Percentiles rank a stretch among this genome's conserved stretches.
Evolutionary conservation across 1,140 invertebrate species (phyloP).

Genomic region (Acromyrmex echinatior): DNA sequence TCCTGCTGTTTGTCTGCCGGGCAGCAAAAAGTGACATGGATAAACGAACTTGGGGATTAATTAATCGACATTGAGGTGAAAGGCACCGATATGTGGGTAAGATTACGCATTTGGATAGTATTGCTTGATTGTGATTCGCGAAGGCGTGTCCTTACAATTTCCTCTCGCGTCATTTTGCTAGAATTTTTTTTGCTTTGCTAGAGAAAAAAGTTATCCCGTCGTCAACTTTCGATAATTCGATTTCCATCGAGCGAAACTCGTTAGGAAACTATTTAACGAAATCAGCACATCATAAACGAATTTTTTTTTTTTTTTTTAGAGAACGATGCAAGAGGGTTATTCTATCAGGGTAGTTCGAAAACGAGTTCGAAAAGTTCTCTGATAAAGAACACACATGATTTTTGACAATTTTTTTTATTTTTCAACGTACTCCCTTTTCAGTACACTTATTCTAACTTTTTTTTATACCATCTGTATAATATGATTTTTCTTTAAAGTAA

Average conservation of each 20-base stretch:
- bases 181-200: neutral
- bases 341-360: no score
- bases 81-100: neutral
- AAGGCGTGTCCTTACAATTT: neutral
- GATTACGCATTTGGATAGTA: neutral
- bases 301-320: neutral
- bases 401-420: no score
- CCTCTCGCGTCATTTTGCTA: neutral
- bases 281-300: neutral
- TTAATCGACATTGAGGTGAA: conserved; percentile 5
- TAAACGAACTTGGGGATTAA: neutral
- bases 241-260: neutral
- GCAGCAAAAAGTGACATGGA: neutral
- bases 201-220: neutral
- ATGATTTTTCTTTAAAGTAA: no score
- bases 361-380: no score
- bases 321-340: no score
- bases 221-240: conserved; percentile 1
- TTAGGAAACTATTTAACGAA: conserved; percentile 41
- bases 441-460: no score
- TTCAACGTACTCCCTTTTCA: no score
- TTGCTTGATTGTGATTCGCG: neutral
- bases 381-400: no score
- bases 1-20: conserved; percentile 97
- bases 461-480: no score